Conservation (phyloP, 2,888 invertebrate genomes). For the Melanchra persicariae region DNA sequence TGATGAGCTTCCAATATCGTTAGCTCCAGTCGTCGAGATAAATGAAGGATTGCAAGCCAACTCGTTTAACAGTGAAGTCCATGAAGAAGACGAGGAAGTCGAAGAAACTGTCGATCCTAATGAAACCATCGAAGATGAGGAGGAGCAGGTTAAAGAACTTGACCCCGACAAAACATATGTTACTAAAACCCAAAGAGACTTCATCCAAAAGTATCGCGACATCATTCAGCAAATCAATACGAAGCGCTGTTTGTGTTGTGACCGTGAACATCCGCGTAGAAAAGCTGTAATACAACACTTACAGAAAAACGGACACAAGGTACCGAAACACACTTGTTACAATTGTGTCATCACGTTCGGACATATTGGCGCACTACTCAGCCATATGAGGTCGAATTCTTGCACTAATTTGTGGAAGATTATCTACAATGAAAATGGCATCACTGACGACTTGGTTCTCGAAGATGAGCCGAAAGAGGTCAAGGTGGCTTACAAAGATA, state of each 20-base stretch:
- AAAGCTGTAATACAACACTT: conserved; percentile 90
- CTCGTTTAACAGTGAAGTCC: conserved; percentile 80
- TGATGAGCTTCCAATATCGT: conserved; percentile 80
- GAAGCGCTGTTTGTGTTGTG: conserved; percentile 87
- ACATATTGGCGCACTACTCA: conserved; percentile 88
- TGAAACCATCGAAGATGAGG: conserved; percentile 77
- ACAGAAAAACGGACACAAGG: conserved; percentile 90
- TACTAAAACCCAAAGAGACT: conserved; percentile 86
- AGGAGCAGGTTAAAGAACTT: conserved; percentile 72
- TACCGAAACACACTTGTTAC: conserved; percentile 92
- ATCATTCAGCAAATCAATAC: conserved; percentile 89
- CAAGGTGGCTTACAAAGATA: conserved; percentile 87
- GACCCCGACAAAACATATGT: conserved; percentile 85
- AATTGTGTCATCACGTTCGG: conserved; percentile 91
- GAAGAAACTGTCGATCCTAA: conserved; percentile 76
- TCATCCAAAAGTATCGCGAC: conserved; percentile 85
- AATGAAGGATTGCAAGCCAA: conserved; percentile 86
- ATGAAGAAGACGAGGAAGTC: conserved; percentile 81
- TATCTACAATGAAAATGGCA: conserved; percentile 87
- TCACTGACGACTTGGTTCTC: conserved; percentile 86
- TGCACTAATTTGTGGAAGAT: conserved; percentile 89
- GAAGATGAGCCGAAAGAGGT: conserved; percentile 83
- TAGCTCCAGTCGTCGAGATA: conserved; percentile 86
- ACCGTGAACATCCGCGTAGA: conserved; percentile 86
- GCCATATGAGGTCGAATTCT: conserved; percentile 88